Conservation (phyloP, 2,113 vertebrate species). For the Python bivittatus region DNA sequence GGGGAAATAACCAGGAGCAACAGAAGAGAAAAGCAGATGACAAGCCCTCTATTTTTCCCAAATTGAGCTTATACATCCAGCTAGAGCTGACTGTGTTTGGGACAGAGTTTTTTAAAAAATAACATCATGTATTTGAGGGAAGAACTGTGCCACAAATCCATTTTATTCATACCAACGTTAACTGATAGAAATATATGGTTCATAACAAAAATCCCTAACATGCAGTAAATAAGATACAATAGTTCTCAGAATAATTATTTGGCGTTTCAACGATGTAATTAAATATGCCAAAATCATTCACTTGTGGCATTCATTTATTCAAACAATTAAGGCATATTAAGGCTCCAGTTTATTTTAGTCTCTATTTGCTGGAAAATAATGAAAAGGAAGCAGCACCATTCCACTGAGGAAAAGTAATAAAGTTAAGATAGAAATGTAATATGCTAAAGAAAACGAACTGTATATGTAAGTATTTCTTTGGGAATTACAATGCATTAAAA, state of each 20-base stretch:
- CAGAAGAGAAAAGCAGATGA: background rate
- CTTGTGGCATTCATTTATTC: constrained; percentile 34
- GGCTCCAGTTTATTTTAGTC: constrained; percentile 41
- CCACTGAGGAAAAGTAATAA: background rate
- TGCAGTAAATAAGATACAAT: background rate
- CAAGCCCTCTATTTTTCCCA: background rate
- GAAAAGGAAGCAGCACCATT: background rate
- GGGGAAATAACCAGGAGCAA: background rate
- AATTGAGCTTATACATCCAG: background rate
- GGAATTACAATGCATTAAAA: background rate
- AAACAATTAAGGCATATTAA: constrained; percentile 49
- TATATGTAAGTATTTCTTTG: background rate
- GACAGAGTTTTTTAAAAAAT: background rate
- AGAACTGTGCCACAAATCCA: background rate
- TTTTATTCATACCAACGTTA: background rate
- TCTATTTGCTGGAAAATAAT: constrained; percentile 37
- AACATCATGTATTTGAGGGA: background rate
- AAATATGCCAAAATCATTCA: constrained; percentile 40
- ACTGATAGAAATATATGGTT: background rate
- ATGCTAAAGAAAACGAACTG: background rate
- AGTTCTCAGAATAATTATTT: background rate
- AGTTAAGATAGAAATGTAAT: background rate
- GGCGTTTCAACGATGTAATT: constrained; percentile 42
- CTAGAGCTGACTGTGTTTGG: constrained; percentile 1
- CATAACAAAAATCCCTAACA: background rate